Evolutionary conservation across 2,797 vertebrate genomes (phyloP).

Genomic region (Phyllotis vaccarum): DNA sequence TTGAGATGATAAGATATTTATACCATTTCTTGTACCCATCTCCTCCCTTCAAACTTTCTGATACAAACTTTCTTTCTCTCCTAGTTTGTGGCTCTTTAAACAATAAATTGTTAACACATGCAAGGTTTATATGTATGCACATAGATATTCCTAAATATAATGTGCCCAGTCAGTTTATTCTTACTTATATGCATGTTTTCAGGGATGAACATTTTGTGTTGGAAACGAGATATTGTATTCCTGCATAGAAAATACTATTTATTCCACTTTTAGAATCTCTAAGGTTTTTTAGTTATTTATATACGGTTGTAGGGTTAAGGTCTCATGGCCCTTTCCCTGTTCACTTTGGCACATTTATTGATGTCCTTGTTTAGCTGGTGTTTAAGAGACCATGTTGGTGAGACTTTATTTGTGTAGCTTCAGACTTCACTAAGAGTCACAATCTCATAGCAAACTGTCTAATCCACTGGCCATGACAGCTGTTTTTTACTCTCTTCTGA

Average conservation of each 20-base stretch:
- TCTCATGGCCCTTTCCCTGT: neutral
- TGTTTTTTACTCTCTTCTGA: neutral
- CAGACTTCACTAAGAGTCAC: neutral
- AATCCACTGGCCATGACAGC: neutral
- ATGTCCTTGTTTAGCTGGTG: neutral
- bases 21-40: neutral
- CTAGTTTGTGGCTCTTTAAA: too few species aligned
- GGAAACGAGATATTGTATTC: neutral
- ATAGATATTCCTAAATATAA: neutral
- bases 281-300: neutral
- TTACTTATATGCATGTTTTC: neutral
- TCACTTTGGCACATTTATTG: neutral
- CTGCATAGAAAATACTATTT: neutral
- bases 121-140: neutral
- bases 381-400: neutral
- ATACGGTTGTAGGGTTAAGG: neutral
- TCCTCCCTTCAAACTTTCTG: neutral
- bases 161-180: neutral
- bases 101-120: neutral
- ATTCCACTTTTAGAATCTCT: neutral
- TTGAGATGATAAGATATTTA: neutral
- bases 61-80: neutral
- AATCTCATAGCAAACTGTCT: neutral
- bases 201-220: neutral
- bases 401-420: neutral